Conservation (phyloP, 1,140 invertebrate genomes). For the Eueides isabella region DNA sequence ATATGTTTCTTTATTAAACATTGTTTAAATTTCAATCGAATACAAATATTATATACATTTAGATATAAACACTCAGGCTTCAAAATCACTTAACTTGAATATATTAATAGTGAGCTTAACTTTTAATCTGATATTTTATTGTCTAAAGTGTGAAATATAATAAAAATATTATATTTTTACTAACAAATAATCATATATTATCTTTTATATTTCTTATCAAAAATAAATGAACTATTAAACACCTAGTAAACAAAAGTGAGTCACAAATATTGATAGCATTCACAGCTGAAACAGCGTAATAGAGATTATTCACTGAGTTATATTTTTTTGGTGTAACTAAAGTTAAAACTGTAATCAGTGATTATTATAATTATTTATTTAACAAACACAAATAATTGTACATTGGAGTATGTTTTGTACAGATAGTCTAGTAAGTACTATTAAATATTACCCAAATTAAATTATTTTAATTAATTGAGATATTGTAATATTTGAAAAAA, state of each 20-base stretch:
- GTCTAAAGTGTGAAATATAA: not conserved
- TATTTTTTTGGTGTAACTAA: not conserved
- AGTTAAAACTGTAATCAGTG: too few relatives aligned
- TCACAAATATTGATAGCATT: not conserved
- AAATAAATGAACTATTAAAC: not conserved
- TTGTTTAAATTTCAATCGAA: not conserved
- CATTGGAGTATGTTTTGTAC: too few relatives aligned
- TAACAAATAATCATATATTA: not conserved
- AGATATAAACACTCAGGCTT: too few relatives aligned
- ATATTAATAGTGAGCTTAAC: not conserved
- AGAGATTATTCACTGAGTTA: not conserved
- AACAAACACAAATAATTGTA: too few relatives aligned
- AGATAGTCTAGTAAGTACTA: too few relatives aligned
- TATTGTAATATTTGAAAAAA: too few relatives aligned
- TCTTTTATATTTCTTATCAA: conserved; percentile 3
- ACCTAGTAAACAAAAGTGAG: not conserved
- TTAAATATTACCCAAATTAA: too few relatives aligned
- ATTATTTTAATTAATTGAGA: too few relatives aligned
- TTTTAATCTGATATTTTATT: not conserved
- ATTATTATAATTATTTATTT: too few relatives aligned
- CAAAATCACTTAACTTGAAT: not conserved
- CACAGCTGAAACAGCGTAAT: not conserved
- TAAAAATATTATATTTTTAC: not conserved
- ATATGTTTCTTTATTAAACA: conserved; percentile 19
- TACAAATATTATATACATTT: too few relatives aligned